A percentile compares a stretch with the other conserved stretches of the same genome.
Conservation (phyloP, 2,113 vertebrate species). For the Gavialis gangeticus region DNA sequence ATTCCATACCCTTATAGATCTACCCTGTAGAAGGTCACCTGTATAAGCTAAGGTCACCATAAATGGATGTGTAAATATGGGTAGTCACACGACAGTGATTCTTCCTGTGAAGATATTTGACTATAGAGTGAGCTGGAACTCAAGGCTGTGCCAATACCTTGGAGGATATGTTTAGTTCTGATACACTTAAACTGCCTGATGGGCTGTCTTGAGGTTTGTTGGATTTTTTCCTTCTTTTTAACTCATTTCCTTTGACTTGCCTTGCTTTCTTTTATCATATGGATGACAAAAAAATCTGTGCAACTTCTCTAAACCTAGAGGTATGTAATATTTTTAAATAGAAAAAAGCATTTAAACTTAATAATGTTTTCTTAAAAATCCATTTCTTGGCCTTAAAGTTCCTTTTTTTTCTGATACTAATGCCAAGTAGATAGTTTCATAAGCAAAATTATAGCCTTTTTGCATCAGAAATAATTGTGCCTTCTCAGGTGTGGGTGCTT, state of each 20-base stretch:
- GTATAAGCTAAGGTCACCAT: too few relatives aligned
- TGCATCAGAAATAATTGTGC: neutral
- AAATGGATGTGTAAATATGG: neutral
- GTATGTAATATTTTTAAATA: neutral
- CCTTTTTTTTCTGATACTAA: neutral
- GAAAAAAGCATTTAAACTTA: neutral
- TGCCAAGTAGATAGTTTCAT: neutral
- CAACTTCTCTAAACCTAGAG: neutral
- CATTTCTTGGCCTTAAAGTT: neutral
- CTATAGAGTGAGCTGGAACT: neutral
- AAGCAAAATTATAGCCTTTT: neutral
- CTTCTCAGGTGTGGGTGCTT: neutral
- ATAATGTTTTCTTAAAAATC: neutral
- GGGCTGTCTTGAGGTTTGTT: neutral
- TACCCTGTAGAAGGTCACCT: too few relatives aligned
- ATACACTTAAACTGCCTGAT: neutral
- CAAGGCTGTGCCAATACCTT: neutral
- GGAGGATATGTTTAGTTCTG: neutral
- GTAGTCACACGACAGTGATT: neutral
- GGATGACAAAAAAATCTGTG: neutral
- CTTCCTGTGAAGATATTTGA: neutral
- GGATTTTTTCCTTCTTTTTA: rapidly evolving
- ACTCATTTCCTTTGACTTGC: neutral
- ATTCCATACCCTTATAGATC: too few relatives aligned
- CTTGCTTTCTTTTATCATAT: neutral